These are phyloP conservation scores for Littorina saxatilis DNA, from an alignment of 1,140 invertebrate genomes.

Conservation along the genomic window DNA sequence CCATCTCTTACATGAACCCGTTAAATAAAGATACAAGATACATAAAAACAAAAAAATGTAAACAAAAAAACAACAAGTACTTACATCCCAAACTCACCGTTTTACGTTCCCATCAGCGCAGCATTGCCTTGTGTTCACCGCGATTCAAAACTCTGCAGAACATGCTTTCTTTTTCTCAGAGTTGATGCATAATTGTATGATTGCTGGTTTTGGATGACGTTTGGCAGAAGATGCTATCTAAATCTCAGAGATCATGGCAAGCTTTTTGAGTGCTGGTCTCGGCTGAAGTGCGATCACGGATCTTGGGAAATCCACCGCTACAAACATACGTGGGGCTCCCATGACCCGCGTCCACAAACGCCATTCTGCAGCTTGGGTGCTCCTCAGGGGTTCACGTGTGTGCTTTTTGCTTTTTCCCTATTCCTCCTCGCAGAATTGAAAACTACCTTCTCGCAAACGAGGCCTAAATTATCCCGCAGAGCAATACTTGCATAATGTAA, in stretches of 20 bases:
- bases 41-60: too few species aligned
- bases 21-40: too few species aligned
- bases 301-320: slow-evolving; percentile 70
- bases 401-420: not conserved
- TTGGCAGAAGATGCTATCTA: too few species aligned
- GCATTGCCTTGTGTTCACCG: not conserved
- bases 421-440: not conserved
- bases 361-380: slow-evolving; percentile 24
- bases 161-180: not conserved
- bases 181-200: not conserved
- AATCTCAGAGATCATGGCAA: too few species aligned
- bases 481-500: too few species aligned
- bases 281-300: slow-evolving; percentile 63
- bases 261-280: slow-evolving; percentile 30
- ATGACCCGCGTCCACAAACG: slow-evolving; percentile 64
- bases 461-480: too few species aligned
- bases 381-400: not conserved
- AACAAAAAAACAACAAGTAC: too few species aligned
- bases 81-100: too few species aligned
- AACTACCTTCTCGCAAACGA: too few species aligned
- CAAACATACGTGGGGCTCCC: slow-evolving; percentile 60
- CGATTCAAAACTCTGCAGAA: not conserved
- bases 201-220: not conserved
- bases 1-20: too few species aligned
- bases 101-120: not conserved